Percentiles rank a stretch among this genome's conserved stretches.
phyloP scores from a whole-genome alignment of 2,888 invertebrate species.

The Pogonocherus hispidulus region DNA sequence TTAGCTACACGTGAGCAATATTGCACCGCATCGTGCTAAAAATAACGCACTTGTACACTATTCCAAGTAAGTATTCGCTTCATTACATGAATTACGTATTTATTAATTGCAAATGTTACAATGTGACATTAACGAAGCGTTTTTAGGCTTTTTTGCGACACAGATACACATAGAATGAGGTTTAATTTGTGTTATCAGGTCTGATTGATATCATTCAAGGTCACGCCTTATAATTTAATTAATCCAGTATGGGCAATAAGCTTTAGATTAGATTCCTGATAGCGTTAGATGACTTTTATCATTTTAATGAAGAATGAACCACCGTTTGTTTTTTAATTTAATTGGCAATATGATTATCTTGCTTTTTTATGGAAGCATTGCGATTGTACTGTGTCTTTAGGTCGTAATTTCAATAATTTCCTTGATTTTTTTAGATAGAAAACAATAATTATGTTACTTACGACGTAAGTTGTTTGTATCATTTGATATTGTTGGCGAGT shows the following conservation, averaged over 20 bases:
- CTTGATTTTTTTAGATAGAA: no score
- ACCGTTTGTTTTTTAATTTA: no score
- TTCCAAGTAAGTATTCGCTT: not conserved
- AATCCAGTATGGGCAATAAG: slow-evolving; percentile 24
- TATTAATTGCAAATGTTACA: not conserved
- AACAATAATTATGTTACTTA: no score
- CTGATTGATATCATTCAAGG: slow-evolving; percentile 20
- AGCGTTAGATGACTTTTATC: slow-evolving; percentile 19
- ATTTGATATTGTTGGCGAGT: no score
- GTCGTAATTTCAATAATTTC: no score
- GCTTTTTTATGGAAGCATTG: no score
- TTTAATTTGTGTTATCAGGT: slow-evolving; percentile 15
- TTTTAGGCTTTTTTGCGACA: not conserved
- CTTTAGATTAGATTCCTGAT: slow-evolving; percentile 18
- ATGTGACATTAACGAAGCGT: not conserved
- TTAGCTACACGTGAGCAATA: not conserved
- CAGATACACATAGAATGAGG: not conserved
- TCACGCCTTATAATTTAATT: not conserved
- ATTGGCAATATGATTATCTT: no score
- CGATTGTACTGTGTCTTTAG: no score
- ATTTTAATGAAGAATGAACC: slow-evolving; percentile 1
- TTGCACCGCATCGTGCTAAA: not conserved
- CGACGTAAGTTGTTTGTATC: no score
- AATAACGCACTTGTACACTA: not conserved
- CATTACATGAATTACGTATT: not conserved